phyloP scores from a whole-genome alignment of 1,140 invertebrate species.

The Dendrolimus kikuchii region DNA sequence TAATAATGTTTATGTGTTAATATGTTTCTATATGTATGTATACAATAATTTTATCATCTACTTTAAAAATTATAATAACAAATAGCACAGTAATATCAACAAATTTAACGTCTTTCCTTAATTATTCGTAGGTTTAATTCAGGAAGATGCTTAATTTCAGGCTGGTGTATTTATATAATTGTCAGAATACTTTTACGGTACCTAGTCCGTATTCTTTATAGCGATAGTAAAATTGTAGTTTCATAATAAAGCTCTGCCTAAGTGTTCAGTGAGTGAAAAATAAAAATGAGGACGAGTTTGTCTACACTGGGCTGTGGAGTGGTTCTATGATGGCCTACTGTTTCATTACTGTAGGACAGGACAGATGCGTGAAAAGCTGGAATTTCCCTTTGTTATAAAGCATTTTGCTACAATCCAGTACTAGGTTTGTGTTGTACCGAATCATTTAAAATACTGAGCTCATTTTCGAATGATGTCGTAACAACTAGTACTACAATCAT shows the following conservation, averaged over 20 bases:
- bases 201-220: conserved; percentile 12
- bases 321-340: conserved; percentile 22
- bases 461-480: conserved; percentile 5
- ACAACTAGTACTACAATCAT: too few relatives aligned
- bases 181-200: too few relatives aligned
- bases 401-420: conserved; percentile 13
- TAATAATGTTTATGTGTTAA: too few relatives aligned
- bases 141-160: too few relatives aligned
- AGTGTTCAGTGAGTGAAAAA: conserved; percentile 31
- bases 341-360: conserved; percentile 52
- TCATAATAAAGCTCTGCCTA: conserved; percentile 14
- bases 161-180: too few relatives aligned
- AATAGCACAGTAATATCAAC: too few relatives aligned
- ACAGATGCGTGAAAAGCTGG: conserved; percentile 26
- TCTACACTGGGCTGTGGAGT: conserved; percentile 22
- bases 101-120: too few relatives aligned
- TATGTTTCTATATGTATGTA: too few relatives aligned
- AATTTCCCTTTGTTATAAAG: conserved; percentile 40
- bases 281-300: conserved; percentile 28
- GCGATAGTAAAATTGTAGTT: conserved; percentile 13
- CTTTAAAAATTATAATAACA: too few relatives aligned
- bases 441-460: conserved; percentile 9
- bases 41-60: too few relatives aligned
- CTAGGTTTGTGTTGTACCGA: conserved; percentile 10
- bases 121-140: too few relatives aligned